These are phyloP conservation scores for Phycodurus eques DNA, from an alignment of 2,113 vertebrate species.

Conservation along the genomic window DNA sequence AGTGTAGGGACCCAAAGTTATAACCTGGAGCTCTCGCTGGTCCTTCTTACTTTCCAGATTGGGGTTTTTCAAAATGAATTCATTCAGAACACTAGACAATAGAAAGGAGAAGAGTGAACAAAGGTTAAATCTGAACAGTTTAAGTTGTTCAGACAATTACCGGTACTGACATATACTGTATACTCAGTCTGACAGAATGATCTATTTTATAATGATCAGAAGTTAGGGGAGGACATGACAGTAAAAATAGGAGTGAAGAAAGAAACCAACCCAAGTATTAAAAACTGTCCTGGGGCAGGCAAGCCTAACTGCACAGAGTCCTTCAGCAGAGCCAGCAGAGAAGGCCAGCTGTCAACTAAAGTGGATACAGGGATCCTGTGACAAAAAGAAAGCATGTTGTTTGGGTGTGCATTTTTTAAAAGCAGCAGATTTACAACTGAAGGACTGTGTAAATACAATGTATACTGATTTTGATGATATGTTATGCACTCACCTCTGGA, in stretches of 20 bases:
- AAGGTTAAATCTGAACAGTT: background rate
- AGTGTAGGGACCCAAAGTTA: background rate
- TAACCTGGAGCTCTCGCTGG: conserved; percentile 95
- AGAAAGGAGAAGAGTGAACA: conserved; percentile 9
- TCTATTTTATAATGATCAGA: background rate
- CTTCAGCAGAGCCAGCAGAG: conserved; percentile 88
- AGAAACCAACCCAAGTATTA: conserved; percentile 86
- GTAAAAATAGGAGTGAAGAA: background rate
- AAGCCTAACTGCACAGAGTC: conserved; percentile 92
- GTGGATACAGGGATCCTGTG: conserved; percentile 90
- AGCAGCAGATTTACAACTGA: background rate
- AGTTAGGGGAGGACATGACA: background rate
- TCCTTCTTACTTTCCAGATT: conserved; percentile 97
- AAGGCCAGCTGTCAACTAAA: conserved; percentile 95
- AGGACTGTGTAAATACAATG: background rate
- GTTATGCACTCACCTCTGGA: conserved; percentile 85
- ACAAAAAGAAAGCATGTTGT: conserved; percentile 11
- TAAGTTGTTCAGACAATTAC: background rate
- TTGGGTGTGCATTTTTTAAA: background rate
- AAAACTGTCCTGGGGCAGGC: conserved; percentile 93
- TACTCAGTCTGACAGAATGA: background rate
- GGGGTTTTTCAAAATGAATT: conserved; percentile 98
- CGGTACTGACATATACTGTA: background rate
- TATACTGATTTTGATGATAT: background rate
- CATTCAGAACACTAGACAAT: conserved; percentile 86